These are phyloP conservation scores for Eurois occulta DNA, from an alignment of 2,888 invertebrate species.

Conservation along the genomic window DNA sequence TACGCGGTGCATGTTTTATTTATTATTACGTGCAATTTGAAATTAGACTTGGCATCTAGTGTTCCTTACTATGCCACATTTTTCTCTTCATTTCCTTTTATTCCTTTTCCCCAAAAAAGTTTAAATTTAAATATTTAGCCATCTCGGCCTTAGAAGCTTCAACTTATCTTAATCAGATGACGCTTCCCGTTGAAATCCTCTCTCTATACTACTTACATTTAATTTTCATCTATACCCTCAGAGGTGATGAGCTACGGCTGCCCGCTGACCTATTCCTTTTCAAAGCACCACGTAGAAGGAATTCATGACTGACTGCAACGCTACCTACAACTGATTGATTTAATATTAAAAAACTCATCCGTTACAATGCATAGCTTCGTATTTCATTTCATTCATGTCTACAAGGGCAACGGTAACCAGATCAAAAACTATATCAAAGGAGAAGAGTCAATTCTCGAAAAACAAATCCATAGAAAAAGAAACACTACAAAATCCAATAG, in stretches of 20 bases:
- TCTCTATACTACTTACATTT: not conserved
- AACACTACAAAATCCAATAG: constrained; percentile 23
- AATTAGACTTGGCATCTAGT: not conserved
- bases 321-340: not conserved
- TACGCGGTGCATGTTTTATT: not conserved
- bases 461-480: not conserved
- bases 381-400: not conserved
- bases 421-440: constrained; percentile 1
- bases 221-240: not conserved
- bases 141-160: not conserved
- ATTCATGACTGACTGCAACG: not conserved
- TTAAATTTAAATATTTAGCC: not conserved
- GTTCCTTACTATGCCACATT: not conserved
- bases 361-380: not conserved
- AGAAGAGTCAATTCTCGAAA: not conserved
- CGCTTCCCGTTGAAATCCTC: not conserved
- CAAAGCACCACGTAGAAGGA: not conserved
- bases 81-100: not conserved
- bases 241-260: not conserved
- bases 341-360: no score
- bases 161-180: not conserved
- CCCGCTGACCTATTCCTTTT: not conserved
- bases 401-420: not conserved
- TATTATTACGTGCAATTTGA: not conserved
- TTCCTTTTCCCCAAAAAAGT: not conserved